phyloP scores from a whole-genome alignment of 2,797 vertebrate species.

The Jordanella pulchra region DNA sequence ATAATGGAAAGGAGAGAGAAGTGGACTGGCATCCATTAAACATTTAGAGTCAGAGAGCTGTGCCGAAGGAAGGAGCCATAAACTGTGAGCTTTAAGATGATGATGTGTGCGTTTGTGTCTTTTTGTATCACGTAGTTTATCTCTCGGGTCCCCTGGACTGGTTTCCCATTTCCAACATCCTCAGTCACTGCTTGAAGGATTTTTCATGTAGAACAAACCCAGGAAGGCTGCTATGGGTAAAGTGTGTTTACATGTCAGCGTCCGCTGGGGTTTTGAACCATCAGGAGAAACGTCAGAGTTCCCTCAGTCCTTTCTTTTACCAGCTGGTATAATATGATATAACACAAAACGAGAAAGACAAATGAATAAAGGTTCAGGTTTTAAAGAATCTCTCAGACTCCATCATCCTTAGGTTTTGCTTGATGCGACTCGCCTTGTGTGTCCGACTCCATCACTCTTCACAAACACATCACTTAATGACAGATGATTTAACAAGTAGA shows the following conservation, averaged over 20 bases:
- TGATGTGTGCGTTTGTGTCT: conserved; percentile 2
- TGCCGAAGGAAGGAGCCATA: conserved; percentile 29
- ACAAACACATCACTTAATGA: too few species aligned
- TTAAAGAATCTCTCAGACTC: too few species aligned
- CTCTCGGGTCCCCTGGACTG: conserved; percentile 13
- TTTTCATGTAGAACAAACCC: conserved; percentile 31
- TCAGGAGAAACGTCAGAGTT: neutral
- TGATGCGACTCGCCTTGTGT: too few species aligned
- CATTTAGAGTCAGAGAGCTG: conserved; percentile 30
- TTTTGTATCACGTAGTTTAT: conserved; percentile 16
- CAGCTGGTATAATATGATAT: too few species aligned
- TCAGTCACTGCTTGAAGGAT: conserved; percentile 25
- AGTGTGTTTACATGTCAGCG: neutral
- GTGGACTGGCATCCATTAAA: conserved; percentile 42
- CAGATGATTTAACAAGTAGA: too few species aligned
- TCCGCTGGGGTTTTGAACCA: neutral
- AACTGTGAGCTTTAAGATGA: conserved; percentile 9
- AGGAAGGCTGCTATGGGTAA: conserved; percentile 16
- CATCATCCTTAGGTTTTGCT: too few species aligned
- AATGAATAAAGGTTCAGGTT: too few species aligned
- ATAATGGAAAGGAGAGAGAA: conserved; percentile 21
- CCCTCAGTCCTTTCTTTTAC: neutral
- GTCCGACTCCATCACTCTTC: too few species aligned
- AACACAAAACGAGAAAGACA: too few species aligned
- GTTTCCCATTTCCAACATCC: conserved; percentile 35